Evolutionary conservation across 1,140 invertebrate genomes (phyloP), one percentile per base, ranked within the genome.

Genomic region (Drosophila malerkotliana): DNA sequence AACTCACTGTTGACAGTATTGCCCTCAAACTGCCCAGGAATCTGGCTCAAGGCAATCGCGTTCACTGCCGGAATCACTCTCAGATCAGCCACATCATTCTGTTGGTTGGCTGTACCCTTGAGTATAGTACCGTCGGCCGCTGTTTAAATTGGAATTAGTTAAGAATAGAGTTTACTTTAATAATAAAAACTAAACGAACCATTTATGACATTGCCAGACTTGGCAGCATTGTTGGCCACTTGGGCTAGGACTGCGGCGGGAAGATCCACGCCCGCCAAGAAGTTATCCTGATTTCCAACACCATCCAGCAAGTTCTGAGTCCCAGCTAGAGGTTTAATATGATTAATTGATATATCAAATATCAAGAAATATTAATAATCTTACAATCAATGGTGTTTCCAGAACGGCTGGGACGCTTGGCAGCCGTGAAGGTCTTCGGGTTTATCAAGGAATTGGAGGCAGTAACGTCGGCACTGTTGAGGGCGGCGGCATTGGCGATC

Each of bases 371-470:
- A 18, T 9, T 7, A 24, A 4, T 47, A 44, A 1, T 12, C 44
- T 10, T 18, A 47, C 44, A 18, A 21, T 47, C 44, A 10, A 47
- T 21, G 3, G 44, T 21, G 10, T 47, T 47, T 9, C 44, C 44
- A 5, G 44, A 47, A 9, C 21, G 26, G n/a, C 57, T 64, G 14
- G 62, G 26, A 10, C 81, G 82, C 30, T 84, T 84, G 2, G 52
- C 47, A 3, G 73, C 34, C 0, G 5, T 5, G 7, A 49, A 41
- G 1, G 60, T 24, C 53, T 87, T 77, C 1, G 7, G 28, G 14
- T 15, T 26, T 5, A 32, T 8, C 0, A 48, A 10, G 3, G 24
- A 12, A 1, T 74, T 56, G 0, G 41, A 2, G 6, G 52, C 39
- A 4, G 71, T 53, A 8, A 53, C 61, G 18, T 74, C 75, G 3